Base-by-base conservation (phyloP, 2,113 vertebrate species). In the Bombycilla garrulus region DNA sequence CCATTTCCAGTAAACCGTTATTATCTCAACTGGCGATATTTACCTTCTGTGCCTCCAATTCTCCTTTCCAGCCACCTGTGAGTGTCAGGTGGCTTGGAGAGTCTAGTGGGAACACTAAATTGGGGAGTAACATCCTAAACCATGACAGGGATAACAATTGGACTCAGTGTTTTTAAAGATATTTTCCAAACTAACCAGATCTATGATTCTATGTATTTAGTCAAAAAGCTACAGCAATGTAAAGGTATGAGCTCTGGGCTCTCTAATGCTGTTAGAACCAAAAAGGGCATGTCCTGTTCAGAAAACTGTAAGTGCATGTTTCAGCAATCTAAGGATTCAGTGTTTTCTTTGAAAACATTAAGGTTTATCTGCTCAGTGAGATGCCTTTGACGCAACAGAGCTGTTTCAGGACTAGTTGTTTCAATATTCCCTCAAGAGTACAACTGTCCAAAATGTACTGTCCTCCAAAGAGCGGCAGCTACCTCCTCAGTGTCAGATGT, bases 281-380 rank as follows among this genome's bases (percentile, higher is more conserved):
- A 45, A 73, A 53, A 74, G 24, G 50, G 31, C 65, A 61, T 23
- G 65, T 35, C 36, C 42, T 38, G 10, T 35, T 81, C 28, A 66
- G 69, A 78, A 88, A 83, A 87, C 29, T 48, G 31, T 23, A 40
- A 84, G 33, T 36, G 45, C 18, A 4, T 71, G 24, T 5, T 91
- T 95, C 71, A 95, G 61, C 45, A 85, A 78, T 48, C 48, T 65
- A n/a, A 54, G 48, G 44, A 88, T 16, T 51, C 47, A 69, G 17
- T n/a, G 36, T 61, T 65, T 92, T 88, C 57, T 91, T 76, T 94
- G 85, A 50, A 95, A 90, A 72, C 29, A 11, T 33, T 74, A 73
- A 48, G 47, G 48, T 95, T 93, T 86, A 45, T 76, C 64, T 72
- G 72, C 36, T 93, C 53, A 51, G 6, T 64, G 33, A 66, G 48